Conservation (phyloP, 35 echinoderm and acorn worm genomes). For the Lytechinus pictus region DNA sequence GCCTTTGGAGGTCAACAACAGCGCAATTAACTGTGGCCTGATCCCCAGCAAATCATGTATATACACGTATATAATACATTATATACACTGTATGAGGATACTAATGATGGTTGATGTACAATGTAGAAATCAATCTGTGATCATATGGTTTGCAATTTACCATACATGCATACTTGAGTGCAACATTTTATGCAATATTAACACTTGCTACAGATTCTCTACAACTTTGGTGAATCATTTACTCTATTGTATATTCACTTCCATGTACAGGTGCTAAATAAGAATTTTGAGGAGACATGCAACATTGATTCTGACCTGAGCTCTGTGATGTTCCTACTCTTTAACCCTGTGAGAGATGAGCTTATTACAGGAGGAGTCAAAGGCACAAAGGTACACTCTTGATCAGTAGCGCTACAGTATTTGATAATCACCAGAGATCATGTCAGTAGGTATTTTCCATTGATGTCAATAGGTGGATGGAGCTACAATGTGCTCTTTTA, state of each 20-base stretch:
- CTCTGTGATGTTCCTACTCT: conserved; percentile 96
- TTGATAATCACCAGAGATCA: too few species aligned
- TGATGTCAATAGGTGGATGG: too few species aligned
- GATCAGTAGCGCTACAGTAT: background rate
- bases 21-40: too few species aligned
- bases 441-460: too few species aligned
- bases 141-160: background rate
- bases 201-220: background rate
- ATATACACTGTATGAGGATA: too few species aligned
- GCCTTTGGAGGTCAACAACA: too few species aligned
- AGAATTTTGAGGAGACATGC: conserved; percentile 95
- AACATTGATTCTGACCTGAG: conserved; percentile 88
- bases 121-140: too few species aligned
- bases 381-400: conserved; percentile 81
- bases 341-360: conserved; percentile 94
- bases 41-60: too few species aligned
- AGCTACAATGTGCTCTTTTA: too few species aligned
- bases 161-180: too few species aligned
- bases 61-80: too few species aligned
- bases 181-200: background rate
- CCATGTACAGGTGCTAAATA: conserved; percentile 84
- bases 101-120: too few species aligned
- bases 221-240: background rate
- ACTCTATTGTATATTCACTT: background rate
- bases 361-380: conserved; percentile 96